Conservation (phyloP, 64 coral and sea anemone species). For the Actinia equina region DNA sequence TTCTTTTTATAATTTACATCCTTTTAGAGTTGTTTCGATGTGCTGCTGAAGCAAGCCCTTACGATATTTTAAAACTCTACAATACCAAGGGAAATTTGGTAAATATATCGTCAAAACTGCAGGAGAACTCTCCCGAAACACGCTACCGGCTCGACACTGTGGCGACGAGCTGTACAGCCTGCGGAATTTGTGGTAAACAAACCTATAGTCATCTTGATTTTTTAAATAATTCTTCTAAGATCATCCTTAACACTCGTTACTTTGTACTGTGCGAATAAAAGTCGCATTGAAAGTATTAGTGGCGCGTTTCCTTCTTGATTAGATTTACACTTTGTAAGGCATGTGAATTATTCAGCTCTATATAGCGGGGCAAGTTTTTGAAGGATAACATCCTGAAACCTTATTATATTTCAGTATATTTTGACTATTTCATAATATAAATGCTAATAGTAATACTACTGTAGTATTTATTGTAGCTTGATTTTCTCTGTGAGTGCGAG, state of each 20-base stretch:
- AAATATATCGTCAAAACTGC: conserved; percentile 70
- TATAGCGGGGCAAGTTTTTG: not conserved
- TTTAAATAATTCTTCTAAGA: not conserved
- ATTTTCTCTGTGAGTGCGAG: not conserved
- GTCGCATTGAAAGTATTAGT: not conserved
- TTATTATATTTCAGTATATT: not conserved
- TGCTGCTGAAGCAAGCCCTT: conserved; percentile 82
- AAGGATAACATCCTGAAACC: not conserved
- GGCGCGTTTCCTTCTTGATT: not conserved
- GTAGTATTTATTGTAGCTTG: not conserved
- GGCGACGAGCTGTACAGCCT: conserved; percentile 80
- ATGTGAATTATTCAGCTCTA: not conserved
- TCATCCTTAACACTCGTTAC: not conserved
- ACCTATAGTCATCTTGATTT: not conserved
- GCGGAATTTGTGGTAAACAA: conserved; percentile 76
- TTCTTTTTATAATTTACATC: not conserved
- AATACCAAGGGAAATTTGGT: conserved; percentile 92
- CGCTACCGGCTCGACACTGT: conserved; percentile 80
- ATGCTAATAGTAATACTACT: not conserved
- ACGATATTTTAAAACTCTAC: conserved; percentile 89
- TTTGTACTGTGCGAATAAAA: not conserved
- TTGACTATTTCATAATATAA: not conserved
- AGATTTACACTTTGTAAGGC: not conserved
- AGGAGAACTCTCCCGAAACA: conserved; percentile 69
- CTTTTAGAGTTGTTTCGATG: conserved; percentile 77